phyloP scores from a whole-genome alignment of 2,888 invertebrate species.

The Suillia variegata region DNA sequence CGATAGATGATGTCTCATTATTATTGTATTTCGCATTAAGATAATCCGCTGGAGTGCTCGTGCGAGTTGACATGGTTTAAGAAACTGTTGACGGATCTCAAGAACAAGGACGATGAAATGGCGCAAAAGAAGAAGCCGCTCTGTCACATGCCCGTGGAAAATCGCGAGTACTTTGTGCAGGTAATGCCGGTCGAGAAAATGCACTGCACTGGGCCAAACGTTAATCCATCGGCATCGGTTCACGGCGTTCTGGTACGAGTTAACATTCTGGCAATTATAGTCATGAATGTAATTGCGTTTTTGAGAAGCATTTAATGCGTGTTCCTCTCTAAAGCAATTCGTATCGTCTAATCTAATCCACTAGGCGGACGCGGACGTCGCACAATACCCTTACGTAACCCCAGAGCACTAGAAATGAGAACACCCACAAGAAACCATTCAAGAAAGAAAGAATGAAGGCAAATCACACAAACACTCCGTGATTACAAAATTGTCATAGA shows the following conservation, averaged over 20 bases:
- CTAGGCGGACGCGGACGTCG: no score
- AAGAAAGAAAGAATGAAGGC: conserved; percentile 3
- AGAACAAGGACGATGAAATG: conserved; percentile 84
- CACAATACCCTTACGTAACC: no score
- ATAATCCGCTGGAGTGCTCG: conserved; percentile 86
- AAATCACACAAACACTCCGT: not conserved
- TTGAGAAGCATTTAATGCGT: conserved; percentile 43
- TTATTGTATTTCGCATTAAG: conserved; percentile 64
- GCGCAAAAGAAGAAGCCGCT: conserved; percentile 85
- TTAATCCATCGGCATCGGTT: conserved; percentile 54
- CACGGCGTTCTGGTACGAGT: conserved; percentile 52
- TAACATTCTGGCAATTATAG: conserved; percentile 50
- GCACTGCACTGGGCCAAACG: conserved; percentile 76
- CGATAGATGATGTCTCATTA: not conserved
- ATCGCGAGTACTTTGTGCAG: conserved; percentile 81
- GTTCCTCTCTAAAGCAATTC: conserved; percentile 34
- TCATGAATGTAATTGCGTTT: conserved; percentile 47
- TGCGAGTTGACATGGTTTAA: conserved; percentile 90
- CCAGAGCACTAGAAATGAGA: no score
- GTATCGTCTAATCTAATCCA: no score
- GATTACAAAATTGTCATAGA: conserved; percentile 29
- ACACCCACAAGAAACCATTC: conserved; percentile 16
- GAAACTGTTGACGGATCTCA: conserved; percentile 76
- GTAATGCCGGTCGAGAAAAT: conserved; percentile 81
- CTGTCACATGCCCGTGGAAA: conserved; percentile 80